Evolutionary conservation across 2,797 vertebrate genomes (phyloP).

Genomic region (Hypotaenidia okinawae): DNA sequence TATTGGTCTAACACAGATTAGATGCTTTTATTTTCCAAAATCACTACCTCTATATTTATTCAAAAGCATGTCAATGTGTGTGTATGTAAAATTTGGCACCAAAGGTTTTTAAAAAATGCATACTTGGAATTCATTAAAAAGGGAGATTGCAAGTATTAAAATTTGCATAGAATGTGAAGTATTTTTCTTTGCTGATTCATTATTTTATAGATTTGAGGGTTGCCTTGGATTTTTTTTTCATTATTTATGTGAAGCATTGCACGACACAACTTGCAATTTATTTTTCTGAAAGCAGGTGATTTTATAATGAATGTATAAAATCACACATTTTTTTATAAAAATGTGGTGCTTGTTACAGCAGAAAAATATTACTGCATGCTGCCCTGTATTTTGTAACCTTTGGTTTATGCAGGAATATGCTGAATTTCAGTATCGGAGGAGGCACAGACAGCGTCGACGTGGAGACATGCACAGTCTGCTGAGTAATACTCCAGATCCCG

Average conservation of each 20-base stretch:
- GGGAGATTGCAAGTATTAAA: conserved; percentile 72
- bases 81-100: neutral
- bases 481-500: conserved; percentile 87
- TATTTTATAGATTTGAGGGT: conserved; percentile 3
- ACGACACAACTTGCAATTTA: conserved; percentile 64
- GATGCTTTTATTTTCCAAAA: neutral
- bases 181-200: conserved; percentile 29
- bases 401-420: conserved; percentile 92
- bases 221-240: neutral
- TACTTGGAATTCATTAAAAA: neutral
- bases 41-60: neutral
- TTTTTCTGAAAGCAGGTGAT: conserved; percentile 70
- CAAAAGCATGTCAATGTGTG: neutral
- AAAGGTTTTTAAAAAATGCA: neutral
- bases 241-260: conserved; percentile 41
- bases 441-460: conserved; percentile 90
- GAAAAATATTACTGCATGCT: conserved; percentile 78
- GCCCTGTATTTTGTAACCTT: conserved; percentile 81
- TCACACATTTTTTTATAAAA: conserved; percentile 72
- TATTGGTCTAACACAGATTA: neutral
- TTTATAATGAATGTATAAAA: conserved; percentile 79
- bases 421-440: conserved; percentile 97
- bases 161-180: neutral
- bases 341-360: conserved; percentile 61
- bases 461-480: conserved; percentile 93